Conservation (phyloP, 2,113 vertebrate genomes). For the Eublepharis macularius region DNA sequence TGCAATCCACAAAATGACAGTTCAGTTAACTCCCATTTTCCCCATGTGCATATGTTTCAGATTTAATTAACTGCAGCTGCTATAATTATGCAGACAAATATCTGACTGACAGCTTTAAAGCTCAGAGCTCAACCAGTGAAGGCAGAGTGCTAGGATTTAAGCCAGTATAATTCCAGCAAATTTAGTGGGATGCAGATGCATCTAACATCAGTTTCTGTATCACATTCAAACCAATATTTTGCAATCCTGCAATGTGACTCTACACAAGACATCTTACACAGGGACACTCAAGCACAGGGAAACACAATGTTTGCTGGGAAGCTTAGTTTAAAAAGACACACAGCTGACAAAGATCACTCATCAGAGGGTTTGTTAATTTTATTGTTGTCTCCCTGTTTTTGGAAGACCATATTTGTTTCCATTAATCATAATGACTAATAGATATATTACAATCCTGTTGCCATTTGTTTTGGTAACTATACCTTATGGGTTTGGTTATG, state of each 20-base stretch:
- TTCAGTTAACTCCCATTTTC: constrained; percentile 22
- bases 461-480: too few species aligned
- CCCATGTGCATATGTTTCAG: neutral
- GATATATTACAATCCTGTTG: too few species aligned
- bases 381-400: too few species aligned
- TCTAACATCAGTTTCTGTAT: neutral
- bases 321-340: too few species aligned
- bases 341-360: too few species aligned
- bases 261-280: too few species aligned
- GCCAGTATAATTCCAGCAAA: neutral
- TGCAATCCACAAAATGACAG: constrained; percentile 23
- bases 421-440: too few species aligned
- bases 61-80: neutral
- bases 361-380: too few species aligned
- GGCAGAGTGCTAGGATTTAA: neutral
- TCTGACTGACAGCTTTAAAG: constrained; percentile 1
- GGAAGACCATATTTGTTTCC: too few species aligned
- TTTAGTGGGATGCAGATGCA: neutral
- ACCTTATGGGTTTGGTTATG: too few species aligned
- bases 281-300: too few species aligned
- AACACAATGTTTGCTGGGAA: too few species aligned
- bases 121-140: neutral
- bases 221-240: neutral
- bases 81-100: constrained; percentile 5
- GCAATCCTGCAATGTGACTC: neutral